These are phyloP conservation scores for Herpailurus yagouaroundi DNA, from an alignment of 2,113 vertebrate species.

Conservation along the genomic window DNA sequence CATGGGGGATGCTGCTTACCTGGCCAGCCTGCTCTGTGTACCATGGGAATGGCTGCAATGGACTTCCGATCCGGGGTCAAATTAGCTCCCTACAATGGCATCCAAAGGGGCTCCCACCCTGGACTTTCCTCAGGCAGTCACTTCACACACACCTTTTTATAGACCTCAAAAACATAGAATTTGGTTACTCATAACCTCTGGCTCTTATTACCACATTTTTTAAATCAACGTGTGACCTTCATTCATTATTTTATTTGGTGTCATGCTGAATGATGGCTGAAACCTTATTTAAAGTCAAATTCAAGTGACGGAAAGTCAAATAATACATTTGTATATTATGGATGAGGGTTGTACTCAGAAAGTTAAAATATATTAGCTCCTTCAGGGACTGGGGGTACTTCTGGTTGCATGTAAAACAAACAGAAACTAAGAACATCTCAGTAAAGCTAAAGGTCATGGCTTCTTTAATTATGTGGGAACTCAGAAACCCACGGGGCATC, in stretches of 20 bases:
- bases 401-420: not conserved
- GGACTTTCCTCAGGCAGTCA: not conserved
- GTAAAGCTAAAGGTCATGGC: not conserved
- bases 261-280: not conserved
- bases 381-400: not conserved
- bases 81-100: not conserved
- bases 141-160: not conserved
- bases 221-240: not conserved
- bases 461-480: not conserved
- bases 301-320: not conserved
- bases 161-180: not conserved
- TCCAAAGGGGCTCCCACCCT: not conserved
- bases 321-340: conserved; percentile 10
- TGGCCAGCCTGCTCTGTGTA: not conserved
- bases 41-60: not conserved
- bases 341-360: not conserved
- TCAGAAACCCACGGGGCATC: not conserved
- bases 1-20: not conserved
- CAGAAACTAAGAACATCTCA: not conserved
- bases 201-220: not conserved
- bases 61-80: not conserved
- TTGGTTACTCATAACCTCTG: not conserved
- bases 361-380: not conserved
- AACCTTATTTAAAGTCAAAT: conserved; percentile 51
- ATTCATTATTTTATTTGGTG: conserved; percentile 25